These are phyloP conservation scores for Asteroscopus sphinx DNA, from an alignment of 2,888 invertebrate species.

Conservation along the genomic window DNA sequence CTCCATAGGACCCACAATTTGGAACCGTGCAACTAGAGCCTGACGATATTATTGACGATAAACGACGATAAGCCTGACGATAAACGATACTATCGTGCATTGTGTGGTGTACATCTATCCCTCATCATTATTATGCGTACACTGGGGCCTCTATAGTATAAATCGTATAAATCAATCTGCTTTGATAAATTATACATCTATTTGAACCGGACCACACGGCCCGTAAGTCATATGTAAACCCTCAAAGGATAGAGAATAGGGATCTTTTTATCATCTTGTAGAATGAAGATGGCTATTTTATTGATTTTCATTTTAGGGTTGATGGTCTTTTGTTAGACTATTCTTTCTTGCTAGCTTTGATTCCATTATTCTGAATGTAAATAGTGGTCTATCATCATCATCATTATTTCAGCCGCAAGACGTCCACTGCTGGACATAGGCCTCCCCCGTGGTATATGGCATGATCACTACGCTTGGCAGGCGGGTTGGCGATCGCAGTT, in stretches of 20 bases:
- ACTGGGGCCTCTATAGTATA: slow-evolving; percentile 2
- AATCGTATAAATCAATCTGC: slow-evolving; percentile 30
- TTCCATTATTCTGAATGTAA: background rate
- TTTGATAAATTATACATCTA: slow-evolving; percentile 32
- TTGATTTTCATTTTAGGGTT: slow-evolving; percentile 15
- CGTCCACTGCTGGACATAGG: too few relatives aligned
- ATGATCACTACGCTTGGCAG: too few relatives aligned
- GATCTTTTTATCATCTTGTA: slow-evolving; percentile 28
- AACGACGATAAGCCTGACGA: too few relatives aligned
- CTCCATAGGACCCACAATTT: too few relatives aligned
- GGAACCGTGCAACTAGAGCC: too few relatives aligned
- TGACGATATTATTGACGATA: too few relatives aligned
- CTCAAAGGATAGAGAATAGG: slow-evolving; percentile 8
- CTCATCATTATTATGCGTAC: slow-evolving; percentile 6
- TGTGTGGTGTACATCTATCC: background rate
- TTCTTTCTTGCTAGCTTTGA: background rate
- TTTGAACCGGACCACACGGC: slow-evolving; percentile 9
- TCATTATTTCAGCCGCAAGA: too few relatives aligned
- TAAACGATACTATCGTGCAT: too few relatives aligned
- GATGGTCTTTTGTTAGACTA: background rate
- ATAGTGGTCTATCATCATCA: background rate
- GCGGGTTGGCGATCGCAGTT: too few relatives aligned
- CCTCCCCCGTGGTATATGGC: too few relatives aligned
- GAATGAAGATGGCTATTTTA: slow-evolving; percentile 8
- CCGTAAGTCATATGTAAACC: slow-evolving; percentile 31